Evolutionary conservation across 2,888 invertebrate genomes (phyloP).

Genomic region (Eilema griseolum): DNA sequence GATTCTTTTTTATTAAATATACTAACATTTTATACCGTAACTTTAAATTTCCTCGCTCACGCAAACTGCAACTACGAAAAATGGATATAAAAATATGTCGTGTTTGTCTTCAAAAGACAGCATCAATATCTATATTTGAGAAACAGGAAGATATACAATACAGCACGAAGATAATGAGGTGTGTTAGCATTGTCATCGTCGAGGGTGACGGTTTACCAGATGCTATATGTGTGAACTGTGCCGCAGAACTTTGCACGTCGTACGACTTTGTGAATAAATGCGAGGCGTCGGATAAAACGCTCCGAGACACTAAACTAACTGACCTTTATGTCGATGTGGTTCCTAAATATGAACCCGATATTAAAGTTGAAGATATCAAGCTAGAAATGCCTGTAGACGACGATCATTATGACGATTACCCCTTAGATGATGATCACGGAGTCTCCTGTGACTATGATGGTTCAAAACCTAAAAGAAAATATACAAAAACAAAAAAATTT

Average conservation of each 20-base stretch:
- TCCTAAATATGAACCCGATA: slow-evolving; percentile 46
- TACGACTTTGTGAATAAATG: slow-evolving; percentile 75
- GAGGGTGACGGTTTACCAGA: slow-evolving; percentile 75
- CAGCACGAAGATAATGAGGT: slow-evolving; percentile 71
- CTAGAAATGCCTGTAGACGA: slow-evolving; percentile 57
- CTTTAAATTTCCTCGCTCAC: background rate
- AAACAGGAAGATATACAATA: slow-evolving; percentile 66
- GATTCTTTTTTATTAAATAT: background rate
- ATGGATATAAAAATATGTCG: slow-evolving; percentile 68
- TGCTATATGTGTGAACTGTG: slow-evolving; percentile 71
- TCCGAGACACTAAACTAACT: slow-evolving; percentile 61
- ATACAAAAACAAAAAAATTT: slow-evolving; percentile 33
- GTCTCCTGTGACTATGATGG: slow-evolving; percentile 17
- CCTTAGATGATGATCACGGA: slow-evolving; percentile 25
- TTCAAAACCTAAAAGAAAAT: slow-evolving; percentile 42
- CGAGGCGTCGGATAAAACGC: slow-evolving; percentile 70
- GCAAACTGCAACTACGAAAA: background rate
- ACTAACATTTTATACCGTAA: background rate
- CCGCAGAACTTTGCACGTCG: slow-evolving; percentile 63
- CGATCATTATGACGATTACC: slow-evolving; percentile 38
- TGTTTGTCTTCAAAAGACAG: slow-evolving; percentile 72
- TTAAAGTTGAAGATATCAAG: slow-evolving; percentile 46
- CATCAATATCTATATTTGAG: slow-evolving; percentile 69
- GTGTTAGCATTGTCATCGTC: slow-evolving; percentile 66
- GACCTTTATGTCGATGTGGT: slow-evolving; percentile 46